phyloP scores from a whole-genome alignment of 1,140 invertebrate genomes.

The Colletes gigas region DNA sequence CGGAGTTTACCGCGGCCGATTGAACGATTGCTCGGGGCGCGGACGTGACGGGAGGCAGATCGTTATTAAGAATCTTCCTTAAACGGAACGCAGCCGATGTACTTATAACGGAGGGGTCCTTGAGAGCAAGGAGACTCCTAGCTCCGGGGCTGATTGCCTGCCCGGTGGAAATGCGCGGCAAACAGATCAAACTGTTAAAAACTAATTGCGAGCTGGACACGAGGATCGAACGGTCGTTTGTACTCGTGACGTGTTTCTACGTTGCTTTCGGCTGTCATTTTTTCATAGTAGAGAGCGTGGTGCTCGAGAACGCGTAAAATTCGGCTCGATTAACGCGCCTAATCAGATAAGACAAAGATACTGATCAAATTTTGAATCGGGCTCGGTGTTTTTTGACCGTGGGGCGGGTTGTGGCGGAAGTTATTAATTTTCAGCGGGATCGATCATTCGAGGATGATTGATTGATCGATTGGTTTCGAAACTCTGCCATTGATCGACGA shows the following conservation, averaged over 20 bases:
- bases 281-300: no score
- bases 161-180: slow-evolving; percentile 50
- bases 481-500: neutral
- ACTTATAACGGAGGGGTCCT: slow-evolving; percentile 47
- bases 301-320: neutral
- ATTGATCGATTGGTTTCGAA: neutral
- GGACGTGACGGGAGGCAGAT: slow-evolving; percentile 42
- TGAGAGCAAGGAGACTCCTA: slow-evolving; percentile 51
- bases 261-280: neutral
- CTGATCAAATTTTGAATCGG: slow-evolving; percentile 45
- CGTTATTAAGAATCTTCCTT: slow-evolving; percentile 67
- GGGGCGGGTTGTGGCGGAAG: neutral
- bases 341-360: slow-evolving; percentile 55
- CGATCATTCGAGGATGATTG: slow-evolving; percentile 4
- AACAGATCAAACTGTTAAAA: slow-evolving; percentile 60
- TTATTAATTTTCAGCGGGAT: slow-evolving; percentile 24
- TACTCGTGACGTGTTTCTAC: slow-evolving; percentile 12
- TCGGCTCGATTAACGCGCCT: slow-evolving; percentile 39
- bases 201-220: slow-evolving; percentile 59
- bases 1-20: slow-evolving; percentile 30
- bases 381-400: neutral
- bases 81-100: slow-evolving; percentile 51
- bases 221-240: slow-evolving; percentile 42
- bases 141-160: slow-evolving; percentile 62
- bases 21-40: slow-evolving; percentile 50